These are phyloP conservation scores for Hipposideros larvatus DNA, from an alignment of 2,797 vertebrate species.

Conservation along the genomic window DNA sequence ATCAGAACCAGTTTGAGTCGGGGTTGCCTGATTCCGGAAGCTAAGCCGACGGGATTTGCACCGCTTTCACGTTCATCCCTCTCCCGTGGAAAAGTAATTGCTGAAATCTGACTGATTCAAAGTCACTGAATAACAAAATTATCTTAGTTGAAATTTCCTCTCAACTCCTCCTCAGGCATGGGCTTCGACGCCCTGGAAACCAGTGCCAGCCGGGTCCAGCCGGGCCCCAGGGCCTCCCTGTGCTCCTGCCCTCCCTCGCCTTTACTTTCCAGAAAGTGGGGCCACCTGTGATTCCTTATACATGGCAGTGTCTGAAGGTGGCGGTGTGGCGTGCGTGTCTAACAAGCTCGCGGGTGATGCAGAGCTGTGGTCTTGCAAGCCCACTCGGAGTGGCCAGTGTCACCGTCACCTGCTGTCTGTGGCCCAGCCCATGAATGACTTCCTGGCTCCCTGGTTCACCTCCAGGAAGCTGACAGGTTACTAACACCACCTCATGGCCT, in stretches of 20 bases:
- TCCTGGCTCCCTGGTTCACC: slow-evolving; percentile 15
- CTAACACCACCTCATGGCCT: slow-evolving; percentile 76
- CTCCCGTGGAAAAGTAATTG: neutral
- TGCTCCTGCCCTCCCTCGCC: neutral
- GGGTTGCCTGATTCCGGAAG: neutral
- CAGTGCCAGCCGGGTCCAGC: no score
- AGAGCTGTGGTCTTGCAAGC: neutral
- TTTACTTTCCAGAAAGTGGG: neutral
- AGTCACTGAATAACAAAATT: neutral
- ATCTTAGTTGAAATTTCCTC: neutral
- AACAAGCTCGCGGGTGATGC: neutral
- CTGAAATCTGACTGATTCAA: neutral
- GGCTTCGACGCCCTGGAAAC: neutral
- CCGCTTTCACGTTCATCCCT: neutral
- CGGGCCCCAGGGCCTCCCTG: accelerated
- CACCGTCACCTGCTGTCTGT: neutral
- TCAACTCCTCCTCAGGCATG: accelerated
- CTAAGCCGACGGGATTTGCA: accelerated
- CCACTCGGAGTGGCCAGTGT: neutral
- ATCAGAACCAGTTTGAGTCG: neutral
- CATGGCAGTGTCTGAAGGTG: accelerated
- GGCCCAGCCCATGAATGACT: neutral
- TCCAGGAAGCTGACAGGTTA: slow-evolving; percentile 67
- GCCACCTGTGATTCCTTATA: accelerated
- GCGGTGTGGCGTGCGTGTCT: neutral